phyloP scores from a whole-genome alignment of 2,888 invertebrate species.

The Encarsia formosa region DNA sequence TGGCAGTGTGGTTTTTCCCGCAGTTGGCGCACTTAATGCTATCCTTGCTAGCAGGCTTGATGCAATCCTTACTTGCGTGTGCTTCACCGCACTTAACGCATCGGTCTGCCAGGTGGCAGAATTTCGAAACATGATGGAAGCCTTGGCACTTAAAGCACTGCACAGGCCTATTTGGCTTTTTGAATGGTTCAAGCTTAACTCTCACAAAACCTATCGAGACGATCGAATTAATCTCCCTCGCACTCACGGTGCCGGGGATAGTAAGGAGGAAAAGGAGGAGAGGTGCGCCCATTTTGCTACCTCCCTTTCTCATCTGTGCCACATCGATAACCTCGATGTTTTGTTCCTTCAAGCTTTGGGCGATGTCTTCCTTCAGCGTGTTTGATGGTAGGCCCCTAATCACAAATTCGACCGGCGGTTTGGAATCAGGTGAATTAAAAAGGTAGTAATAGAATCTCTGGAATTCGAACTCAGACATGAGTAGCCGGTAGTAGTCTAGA shows the following conservation, averaged over 20 bases:
- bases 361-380: too few species aligned
- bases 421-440: neutral
- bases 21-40: neutral
- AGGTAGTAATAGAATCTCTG: neutral
- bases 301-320: neutral
- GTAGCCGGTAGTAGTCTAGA: neutral
- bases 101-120: neutral
- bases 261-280: neutral
- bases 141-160: neutral
- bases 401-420: too few species aligned
- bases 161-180: neutral
- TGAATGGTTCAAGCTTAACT: neutral
- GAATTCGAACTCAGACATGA: neutral
- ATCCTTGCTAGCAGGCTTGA: neutral
- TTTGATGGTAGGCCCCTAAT: too few species aligned
- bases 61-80: neutral
- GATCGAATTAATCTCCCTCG: neutral
- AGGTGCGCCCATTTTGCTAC: neutral
- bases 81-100: neutral
- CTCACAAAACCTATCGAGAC: neutral
- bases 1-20: neutral
- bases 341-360: neutral
- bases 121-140: neutral
- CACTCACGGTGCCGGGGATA: neutral
- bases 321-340: neutral